Evolutionary conservation across 2,888 invertebrate genomes (phyloP).

Genomic region (Maniola hyperantus): DNA sequence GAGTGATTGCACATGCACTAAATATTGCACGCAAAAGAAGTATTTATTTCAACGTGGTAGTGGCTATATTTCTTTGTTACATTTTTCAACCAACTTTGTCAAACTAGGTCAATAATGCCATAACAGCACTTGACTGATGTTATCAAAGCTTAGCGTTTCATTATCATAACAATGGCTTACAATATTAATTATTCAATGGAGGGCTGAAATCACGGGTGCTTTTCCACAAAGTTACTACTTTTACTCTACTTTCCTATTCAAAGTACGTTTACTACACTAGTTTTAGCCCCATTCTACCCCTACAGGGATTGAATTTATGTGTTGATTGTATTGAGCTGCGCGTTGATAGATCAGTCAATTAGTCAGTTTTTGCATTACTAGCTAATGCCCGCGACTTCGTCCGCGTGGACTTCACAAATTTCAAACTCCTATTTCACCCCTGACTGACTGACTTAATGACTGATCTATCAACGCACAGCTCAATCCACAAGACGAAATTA

Average conservation of each 20-base stretch:
- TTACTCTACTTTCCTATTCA: not conserved
- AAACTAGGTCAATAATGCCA: constrained; percentile 9
- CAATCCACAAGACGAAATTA: no score
- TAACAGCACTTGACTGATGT: constrained; percentile 22
- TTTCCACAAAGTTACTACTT: not conserved
- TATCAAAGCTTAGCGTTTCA: constrained; percentile 30
- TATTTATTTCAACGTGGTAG: not conserved
- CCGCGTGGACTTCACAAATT: no score
- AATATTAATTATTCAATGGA: constrained; percentile 7
- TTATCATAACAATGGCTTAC: constrained; percentile 15
- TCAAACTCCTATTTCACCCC: no score
- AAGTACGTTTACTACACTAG: no score
- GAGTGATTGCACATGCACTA: not conserved
- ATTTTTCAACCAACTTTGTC: not conserved
- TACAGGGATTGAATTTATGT: no score
- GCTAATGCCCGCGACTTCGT: no score
- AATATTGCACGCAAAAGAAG: not conserved
- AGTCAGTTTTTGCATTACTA: no score
- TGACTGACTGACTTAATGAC: no score
- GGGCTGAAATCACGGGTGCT: constrained; percentile 3
- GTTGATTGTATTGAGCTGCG: no score
- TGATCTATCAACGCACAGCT: no score
- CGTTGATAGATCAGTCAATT: no score
- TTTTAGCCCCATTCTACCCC: no score
- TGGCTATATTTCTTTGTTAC: not conserved